These are phyloP conservation scores for Halcyon leucocephala DNA, from an alignment of 2,797 vertebrate species.

Conservation along the genomic window DNA sequence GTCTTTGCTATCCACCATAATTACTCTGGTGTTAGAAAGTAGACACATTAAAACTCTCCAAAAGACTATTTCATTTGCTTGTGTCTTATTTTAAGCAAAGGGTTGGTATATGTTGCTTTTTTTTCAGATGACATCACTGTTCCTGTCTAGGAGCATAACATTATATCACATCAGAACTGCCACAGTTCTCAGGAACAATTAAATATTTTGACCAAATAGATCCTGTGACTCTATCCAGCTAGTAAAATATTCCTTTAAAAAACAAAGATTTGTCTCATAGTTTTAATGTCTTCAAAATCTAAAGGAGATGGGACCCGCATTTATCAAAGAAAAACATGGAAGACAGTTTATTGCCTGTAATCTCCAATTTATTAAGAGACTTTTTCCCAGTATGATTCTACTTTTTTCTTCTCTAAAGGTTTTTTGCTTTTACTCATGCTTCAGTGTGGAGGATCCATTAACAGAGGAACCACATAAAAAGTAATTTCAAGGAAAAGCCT, in stretches of 20 bases:
- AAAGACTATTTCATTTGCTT: not conserved
- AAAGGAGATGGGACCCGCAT: not conserved
- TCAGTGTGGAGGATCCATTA: conserved; percentile 58
- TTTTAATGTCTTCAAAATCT: conserved; percentile 27
- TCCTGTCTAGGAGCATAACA: not conserved
- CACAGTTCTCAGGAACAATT: not conserved
- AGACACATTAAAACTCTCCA: not conserved
- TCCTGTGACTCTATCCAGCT: not conserved
- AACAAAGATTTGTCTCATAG: not conserved
- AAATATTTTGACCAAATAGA: not conserved
- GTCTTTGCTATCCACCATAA: not conserved
- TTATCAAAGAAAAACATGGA: conserved; percentile 41
- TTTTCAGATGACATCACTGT: not conserved
- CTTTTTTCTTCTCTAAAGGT: not conserved
- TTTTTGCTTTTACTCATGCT: conserved; percentile 18
- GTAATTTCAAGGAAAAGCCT: conserved; percentile 63
- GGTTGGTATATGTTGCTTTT: not conserved
- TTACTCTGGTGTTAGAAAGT: not conserved
- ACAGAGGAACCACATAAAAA: conserved; percentile 66
- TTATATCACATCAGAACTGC: not conserved
- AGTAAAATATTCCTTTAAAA: not conserved
- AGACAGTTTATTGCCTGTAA: conserved; percentile 29
- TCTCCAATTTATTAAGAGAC: conserved; percentile 29
- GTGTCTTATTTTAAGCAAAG: not conserved
- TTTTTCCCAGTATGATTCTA: conserved; percentile 24